Conservation (phyloP, 1,140 invertebrate species). For the Drosophila tristis region DNA sequence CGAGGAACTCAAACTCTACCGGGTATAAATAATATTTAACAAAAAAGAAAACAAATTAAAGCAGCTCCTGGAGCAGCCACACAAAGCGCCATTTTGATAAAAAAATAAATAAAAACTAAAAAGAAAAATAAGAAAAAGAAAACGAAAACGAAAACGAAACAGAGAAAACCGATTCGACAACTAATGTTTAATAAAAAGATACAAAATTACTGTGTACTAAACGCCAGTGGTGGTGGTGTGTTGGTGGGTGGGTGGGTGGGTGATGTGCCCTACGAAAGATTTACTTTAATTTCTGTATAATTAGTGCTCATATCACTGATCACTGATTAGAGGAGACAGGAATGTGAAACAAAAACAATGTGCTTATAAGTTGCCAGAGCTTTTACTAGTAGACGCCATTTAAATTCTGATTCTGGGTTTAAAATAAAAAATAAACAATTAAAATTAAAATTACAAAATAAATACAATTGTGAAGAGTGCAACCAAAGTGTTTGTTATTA, state of each 20-base stretch:
- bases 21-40: slow-evolving; percentile 7
- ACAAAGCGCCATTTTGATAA: slow-evolving; percentile 43
- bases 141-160: no score
- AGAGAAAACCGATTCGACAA: slow-evolving; percentile 13
- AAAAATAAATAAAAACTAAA: not conserved
- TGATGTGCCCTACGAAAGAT: slow-evolving; percentile 42
- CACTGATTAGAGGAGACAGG: slow-evolving; percentile 46
- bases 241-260: no score
- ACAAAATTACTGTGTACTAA: not conserved
- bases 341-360: slow-evolving; percentile 34
- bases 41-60: not conserved
- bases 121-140: not conserved
- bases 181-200: slow-evolving; percentile 24
- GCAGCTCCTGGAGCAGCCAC: slow-evolving; percentile 5
- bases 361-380: slow-evolving; percentile 54
- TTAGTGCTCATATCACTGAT: slow-evolving; percentile 54
- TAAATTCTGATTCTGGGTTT: slow-evolving; percentile 39
- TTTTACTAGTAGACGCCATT: slow-evolving; percentile 48
- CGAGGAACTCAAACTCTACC: not conserved
- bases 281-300: slow-evolving; percentile 59
- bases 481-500: slow-evolving; percentile 43
- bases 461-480: slow-evolving; percentile 35
- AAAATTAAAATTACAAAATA: slow-evolving; percentile 1
- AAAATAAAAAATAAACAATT: not conserved
- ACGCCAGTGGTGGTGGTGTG: no score